Percentiles rank a stretch among this genome's conserved stretches.
phyloP scores from a whole-genome alignment of 2,797 vertebrate species.

The Diglossa cyanea region DNA sequence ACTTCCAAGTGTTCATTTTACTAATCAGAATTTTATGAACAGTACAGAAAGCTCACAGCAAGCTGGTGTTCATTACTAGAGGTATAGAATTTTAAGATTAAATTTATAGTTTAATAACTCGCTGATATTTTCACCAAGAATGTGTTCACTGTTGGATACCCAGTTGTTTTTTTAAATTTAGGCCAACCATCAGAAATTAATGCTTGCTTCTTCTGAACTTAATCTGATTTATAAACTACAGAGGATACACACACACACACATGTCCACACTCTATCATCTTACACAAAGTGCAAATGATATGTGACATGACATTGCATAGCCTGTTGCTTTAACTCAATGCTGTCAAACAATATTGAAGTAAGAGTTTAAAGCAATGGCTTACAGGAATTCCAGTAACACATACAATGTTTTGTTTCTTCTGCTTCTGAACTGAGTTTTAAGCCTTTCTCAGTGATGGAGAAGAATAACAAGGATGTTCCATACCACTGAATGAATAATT shows the following conservation, averaged over 20 bases:
- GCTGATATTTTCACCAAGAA: conserved; percentile 54
- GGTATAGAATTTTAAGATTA: conserved; percentile 30
- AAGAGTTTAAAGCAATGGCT: background rate
- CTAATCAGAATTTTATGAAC: background rate
- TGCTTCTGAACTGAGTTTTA: background rate
- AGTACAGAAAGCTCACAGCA: background rate
- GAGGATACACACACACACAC: background rate
- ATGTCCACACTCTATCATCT: background rate
- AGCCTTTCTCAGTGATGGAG: background rate
- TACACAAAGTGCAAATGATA: background rate
- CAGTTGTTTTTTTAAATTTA: conserved; percentile 23
- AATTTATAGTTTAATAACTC: conserved; percentile 58
- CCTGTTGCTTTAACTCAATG: conserved; percentile 21
- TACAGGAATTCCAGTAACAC: background rate
- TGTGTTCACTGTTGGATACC: conserved; percentile 18
- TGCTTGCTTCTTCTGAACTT: background rate
- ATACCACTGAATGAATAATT: background rate
- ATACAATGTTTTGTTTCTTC: background rate
- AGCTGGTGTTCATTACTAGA: conserved; percentile 20
- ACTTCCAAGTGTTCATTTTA: conserved; percentile 9
- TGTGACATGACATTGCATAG: conserved; percentile 4
- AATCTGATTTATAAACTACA: conserved; percentile 32
- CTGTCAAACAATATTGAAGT: background rate
- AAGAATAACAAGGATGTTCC: background rate
- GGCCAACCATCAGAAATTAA: conserved; percentile 1